Conservation (phyloP, 2,888 invertebrate genomes). For the Leptopterna dolabrata region DNA sequence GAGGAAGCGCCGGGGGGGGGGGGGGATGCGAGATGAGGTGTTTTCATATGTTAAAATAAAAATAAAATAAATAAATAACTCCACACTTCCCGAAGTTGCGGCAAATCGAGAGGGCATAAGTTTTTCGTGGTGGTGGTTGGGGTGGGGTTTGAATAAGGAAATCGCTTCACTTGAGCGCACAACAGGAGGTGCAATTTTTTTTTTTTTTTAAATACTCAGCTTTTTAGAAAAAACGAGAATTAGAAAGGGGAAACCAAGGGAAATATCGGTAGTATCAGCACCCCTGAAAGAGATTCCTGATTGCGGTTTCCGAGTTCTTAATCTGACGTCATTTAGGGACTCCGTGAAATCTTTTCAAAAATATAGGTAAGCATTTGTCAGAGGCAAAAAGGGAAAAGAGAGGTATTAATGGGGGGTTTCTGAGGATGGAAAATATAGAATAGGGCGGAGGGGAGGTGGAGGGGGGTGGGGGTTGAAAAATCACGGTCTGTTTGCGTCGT, state of each 20-base stretch:
- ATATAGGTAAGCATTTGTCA: constrained; percentile 60
- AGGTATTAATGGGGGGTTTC: background rate
- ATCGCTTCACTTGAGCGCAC: too few species aligned
- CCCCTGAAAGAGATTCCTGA: constrained; percentile 28
- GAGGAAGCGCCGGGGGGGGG: too few species aligned
- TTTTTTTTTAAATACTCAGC: too few species aligned
- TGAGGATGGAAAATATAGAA: background rate
- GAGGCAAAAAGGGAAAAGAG: constrained; percentile 7
- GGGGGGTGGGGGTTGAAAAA: constrained; percentile 53
- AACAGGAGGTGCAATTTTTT: too few species aligned
- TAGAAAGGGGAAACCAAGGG: background rate
- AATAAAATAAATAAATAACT: too few species aligned
- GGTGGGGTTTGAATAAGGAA: too few species aligned
- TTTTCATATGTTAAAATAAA: too few species aligned
- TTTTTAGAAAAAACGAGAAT: background rate
- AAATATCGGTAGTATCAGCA: constrained; percentile 30
- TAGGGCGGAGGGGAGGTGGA: too few species aligned
- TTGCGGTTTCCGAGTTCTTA: constrained; percentile 37
- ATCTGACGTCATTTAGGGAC: constrained; percentile 49
- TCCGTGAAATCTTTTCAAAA: constrained; percentile 44
- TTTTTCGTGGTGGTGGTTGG: too few species aligned
- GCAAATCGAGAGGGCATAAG: too few species aligned
- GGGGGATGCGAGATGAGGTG: too few species aligned
- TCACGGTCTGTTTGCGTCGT: constrained; percentile 58
- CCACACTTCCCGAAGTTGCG: too few species aligned